Conservation (phyloP, 2,113 vertebrate species). For the Myotis brandtii region DNA sequence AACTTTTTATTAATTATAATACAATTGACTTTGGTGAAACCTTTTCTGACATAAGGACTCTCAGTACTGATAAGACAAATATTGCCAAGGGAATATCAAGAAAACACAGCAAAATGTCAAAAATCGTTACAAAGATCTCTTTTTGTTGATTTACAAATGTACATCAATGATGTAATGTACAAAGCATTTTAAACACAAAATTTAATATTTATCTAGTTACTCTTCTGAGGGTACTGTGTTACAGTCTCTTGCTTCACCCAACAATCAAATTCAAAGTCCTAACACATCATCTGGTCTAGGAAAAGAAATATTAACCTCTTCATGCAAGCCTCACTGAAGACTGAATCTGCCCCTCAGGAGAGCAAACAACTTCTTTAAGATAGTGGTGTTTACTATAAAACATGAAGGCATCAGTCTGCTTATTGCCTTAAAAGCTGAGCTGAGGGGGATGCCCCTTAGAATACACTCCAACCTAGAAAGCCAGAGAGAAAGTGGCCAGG, state of each 20-base stretch:
- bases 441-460: background rate
- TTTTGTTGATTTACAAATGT: background rate
- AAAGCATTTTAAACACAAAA: conserved; percentile 44
- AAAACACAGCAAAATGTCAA: background rate
- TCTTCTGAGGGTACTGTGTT: background rate
- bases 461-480: background rate
- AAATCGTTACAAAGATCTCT: background rate
- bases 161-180: background rate
- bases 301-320: conserved; percentile 44
- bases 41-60: conserved; percentile 35
- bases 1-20: background rate
- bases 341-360: background rate
- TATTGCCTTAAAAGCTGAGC: background rate
- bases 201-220: background rate
- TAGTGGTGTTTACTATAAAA: conserved; percentile 12
- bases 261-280: conserved; percentile 30
- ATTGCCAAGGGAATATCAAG: background rate
- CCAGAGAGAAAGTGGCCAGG: background rate
- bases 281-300: background rate
- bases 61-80: background rate
- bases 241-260: conserved; percentile 18
- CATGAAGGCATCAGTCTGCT: background rate
- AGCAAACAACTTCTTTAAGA: conserved; percentile 26
- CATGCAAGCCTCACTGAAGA: background rate
- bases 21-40: background rate